phyloP scores from a whole-genome alignment of 2,797 vertebrate genomes.

The Hemibagrus guttatus region DNA sequence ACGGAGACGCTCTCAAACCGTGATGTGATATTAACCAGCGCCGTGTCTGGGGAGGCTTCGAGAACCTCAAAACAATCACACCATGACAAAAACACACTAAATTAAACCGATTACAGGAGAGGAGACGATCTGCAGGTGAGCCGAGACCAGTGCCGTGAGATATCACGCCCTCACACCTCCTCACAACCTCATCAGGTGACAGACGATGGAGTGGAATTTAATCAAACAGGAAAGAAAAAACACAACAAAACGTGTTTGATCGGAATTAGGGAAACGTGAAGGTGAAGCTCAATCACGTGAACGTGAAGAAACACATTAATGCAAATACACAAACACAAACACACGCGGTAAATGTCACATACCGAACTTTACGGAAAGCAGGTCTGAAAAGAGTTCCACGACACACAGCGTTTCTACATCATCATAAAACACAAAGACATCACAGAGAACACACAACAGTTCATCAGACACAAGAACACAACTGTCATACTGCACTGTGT shows the following conservation, averaged over 20 bases:
- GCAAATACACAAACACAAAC: conserved; percentile 6
- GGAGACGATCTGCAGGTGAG: not conserved
- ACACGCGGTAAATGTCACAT: conserved; percentile 45
- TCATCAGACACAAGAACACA: not conserved
- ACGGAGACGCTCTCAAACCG: not conserved
- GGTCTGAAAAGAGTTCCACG: conserved; percentile 61
- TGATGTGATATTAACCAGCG: not conserved
- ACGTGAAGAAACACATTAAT: not conserved
- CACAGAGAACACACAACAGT: conserved; percentile 1
- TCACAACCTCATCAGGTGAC: not conserved
- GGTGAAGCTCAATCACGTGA: not conserved
- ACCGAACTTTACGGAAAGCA: conserved; percentile 63
- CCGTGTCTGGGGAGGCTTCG: not conserved
- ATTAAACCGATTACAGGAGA: not conserved
- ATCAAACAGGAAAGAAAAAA: not conserved
- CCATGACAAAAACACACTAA: not conserved
- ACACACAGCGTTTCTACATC: conserved; percentile 58
- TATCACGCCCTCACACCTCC: not conserved
- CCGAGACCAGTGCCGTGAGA: not conserved
- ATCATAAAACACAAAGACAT: conserved; percentile 52
- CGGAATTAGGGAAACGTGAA: not conserved
- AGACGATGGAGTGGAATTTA: not conserved
- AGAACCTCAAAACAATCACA: not conserved
- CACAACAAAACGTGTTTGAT: not conserved
- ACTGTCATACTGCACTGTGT: too few species aligned